These are phyloP conservation scores for Megaceryle maxima DNA, from an alignment of 2,113 vertebrate species.

Conservation along the genomic window DNA sequence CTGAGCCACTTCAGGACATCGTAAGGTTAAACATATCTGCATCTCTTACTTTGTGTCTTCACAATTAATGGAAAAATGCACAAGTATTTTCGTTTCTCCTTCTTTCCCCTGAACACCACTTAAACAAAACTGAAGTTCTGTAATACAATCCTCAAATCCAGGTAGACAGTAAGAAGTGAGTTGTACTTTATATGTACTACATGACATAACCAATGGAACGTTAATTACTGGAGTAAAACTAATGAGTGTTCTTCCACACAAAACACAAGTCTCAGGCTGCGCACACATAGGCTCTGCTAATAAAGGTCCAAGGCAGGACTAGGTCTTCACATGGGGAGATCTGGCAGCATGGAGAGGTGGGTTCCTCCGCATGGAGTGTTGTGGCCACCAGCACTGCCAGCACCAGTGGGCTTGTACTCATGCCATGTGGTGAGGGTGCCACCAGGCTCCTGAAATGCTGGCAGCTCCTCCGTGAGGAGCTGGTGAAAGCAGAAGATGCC, in stretches of 20 bases:
- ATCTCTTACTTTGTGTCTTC: background rate
- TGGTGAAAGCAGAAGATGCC: background rate
- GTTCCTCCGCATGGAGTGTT: background rate
- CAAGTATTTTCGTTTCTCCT: background rate
- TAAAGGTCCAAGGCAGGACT: background rate
- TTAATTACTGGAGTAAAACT: background rate
- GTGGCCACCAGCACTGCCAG: rapidly evolving
- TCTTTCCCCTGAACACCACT: background rate
- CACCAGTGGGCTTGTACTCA: rapidly evolving
- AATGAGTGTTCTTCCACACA: background rate
- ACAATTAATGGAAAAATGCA: background rate
- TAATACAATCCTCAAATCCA: background rate
- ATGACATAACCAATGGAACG: background rate
- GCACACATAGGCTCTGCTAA: background rate
- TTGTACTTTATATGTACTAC: background rate
- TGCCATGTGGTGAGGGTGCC: rapidly evolving
- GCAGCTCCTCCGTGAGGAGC: rapidly evolving
- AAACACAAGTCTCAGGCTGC: background rate
- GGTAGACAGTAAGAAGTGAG: background rate
- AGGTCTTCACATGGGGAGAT: background rate
- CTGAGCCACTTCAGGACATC: background rate
- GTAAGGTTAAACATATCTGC: background rate
- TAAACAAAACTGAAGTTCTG: background rate
- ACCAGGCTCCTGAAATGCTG: background rate
- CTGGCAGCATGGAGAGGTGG: rapidly evolving